Conservation (phyloP, 1,140 invertebrate species). For the Ceratina calcarata region DNA sequence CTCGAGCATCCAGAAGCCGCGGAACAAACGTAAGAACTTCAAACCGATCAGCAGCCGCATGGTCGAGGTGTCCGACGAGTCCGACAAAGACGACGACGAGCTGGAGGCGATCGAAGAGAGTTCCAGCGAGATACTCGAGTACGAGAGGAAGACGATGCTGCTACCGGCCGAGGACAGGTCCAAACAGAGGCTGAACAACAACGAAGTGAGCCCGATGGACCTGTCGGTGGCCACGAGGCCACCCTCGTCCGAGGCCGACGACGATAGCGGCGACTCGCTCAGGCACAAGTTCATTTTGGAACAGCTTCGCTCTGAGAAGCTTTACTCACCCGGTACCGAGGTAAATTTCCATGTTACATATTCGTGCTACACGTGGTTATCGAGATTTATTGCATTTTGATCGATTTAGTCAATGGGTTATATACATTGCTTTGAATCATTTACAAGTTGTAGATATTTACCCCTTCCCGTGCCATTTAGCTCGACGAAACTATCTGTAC, state of each 20-base stretch:
- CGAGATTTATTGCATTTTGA: neutral
- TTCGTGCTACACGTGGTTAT: no score
- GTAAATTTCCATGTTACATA: slow-evolving; percentile 65
- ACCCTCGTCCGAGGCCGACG: slow-evolving; percentile 74
- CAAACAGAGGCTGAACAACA: slow-evolving; percentile 78
- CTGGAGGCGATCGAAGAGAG: slow-evolving; percentile 69
- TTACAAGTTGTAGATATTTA: no score
- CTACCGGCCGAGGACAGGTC: slow-evolving; percentile 68
- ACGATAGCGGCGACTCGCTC: slow-evolving; percentile 77
- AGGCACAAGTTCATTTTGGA: slow-evolving; percentile 78
- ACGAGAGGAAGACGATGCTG: slow-evolving; percentile 75
- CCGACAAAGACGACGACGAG: slow-evolving; percentile 70
- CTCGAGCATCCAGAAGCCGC: slow-evolving; percentile 76
- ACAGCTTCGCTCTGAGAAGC: slow-evolving; percentile 76
- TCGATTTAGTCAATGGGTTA: neutral
- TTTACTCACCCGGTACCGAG: slow-evolving; percentile 76
- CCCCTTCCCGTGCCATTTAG: no score
- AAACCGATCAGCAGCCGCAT: slow-evolving; percentile 82
- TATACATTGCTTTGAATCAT: no score
- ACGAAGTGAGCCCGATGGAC: slow-evolving; percentile 78
- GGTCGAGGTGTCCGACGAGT: slow-evolving; percentile 79
- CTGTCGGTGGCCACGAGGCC: slow-evolving; percentile 77
- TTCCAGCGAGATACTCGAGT: slow-evolving; percentile 73
- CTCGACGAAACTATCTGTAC: no score
- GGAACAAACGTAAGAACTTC: slow-evolving; percentile 83